Evolutionary conservation across 1,140 invertebrate species (phyloP), one percentile per base, ranked within the genome.

Genomic region (Musca domestica): DNA sequence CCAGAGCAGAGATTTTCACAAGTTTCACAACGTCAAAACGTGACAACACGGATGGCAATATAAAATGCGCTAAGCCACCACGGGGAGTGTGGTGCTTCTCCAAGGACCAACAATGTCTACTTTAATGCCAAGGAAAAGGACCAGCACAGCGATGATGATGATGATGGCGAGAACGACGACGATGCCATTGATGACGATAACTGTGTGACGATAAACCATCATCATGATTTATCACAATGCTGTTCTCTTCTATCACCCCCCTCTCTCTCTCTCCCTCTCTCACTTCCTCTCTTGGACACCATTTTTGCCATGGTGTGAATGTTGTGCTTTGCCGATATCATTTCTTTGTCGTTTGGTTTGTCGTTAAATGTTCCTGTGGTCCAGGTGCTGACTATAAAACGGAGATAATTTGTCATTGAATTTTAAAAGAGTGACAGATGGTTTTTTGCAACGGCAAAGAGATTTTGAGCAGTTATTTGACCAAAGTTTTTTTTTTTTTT

Each of bases 391-490:
- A 61, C 27, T 34, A 34, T 61, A 19, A 61, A 61, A 34, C 19
- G n/a, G n/a, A 61, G 56, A 61, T 61, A 61, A 61, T 61, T 61
- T 61, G 56, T 61, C 56, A 61, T 61, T 61, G 56, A 61, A 30
- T 54, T 61, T 61, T 61, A 34, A 41, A 41, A 41, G 56, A 41
- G 19, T 61, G 56, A 34, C 56, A 61, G 56, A 34, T 61, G 56
- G 34, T 58, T 54, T 61, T 41, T 41, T 9, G 2, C 34, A 2
- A 2, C 10, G 5, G 10, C 34, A 15, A 27, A 27, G 22, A 56
- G 52, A 56, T 56, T 56, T 56, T 25, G 52, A 56, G 34, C 34
- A 41, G 34, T 41, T 5, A 41, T 41, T 41, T 41, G 34, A 9
- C 34, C 34, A 41, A 5, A 41, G 12, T 9, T 10, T 30, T n/a